Evolutionary conservation across 2,888 invertebrate genomes (phyloP).

Genomic region (Cephus spinipes): DNA sequence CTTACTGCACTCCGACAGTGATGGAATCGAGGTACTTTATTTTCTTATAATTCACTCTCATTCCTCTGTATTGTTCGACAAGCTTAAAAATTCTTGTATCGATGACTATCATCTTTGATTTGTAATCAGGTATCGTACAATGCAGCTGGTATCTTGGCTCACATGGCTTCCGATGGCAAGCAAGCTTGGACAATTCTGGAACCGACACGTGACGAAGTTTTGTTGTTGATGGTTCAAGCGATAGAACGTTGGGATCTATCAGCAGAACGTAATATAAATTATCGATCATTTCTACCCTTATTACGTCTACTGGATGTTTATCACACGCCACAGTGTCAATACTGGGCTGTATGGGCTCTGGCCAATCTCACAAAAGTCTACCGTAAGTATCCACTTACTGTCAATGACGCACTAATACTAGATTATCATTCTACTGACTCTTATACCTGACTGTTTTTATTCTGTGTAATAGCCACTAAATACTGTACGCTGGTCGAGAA

Average conservation of each 20-base stretch:
- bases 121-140: conserved; percentile 85
- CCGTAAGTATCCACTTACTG: conserved; percentile 73
- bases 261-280: conserved; percentile 94
- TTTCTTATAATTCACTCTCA: neutral
- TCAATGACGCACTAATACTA: too few species aligned
- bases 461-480: conserved; percentile 78
- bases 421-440: too few species aligned
- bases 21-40: conserved; percentile 88
- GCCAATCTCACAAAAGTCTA: conserved; percentile 95
- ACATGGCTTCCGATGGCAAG: conserved; percentile 93
- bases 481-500: conserved; percentile 89
- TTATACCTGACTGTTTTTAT: neutral
- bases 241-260: conserved; percentile 90
- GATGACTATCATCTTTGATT: conserved; percentile 20
- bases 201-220: conserved; percentile 79
- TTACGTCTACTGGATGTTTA: conserved; percentile 83
- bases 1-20: conserved; percentile 85
- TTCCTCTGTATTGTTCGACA: neutral
- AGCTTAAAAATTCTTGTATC: neutral
- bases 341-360: conserved; percentile 98
- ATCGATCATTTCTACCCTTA: conserved; percentile 95
- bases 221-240: conserved; percentile 81
- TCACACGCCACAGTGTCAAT: conserved; percentile 92
- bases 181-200: conserved; percentile 82
- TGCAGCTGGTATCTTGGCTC: conserved; percentile 94